Base-by-base conservation (phyloP, 2,888 invertebrate species). In the Polyommatus icarus region DNA sequence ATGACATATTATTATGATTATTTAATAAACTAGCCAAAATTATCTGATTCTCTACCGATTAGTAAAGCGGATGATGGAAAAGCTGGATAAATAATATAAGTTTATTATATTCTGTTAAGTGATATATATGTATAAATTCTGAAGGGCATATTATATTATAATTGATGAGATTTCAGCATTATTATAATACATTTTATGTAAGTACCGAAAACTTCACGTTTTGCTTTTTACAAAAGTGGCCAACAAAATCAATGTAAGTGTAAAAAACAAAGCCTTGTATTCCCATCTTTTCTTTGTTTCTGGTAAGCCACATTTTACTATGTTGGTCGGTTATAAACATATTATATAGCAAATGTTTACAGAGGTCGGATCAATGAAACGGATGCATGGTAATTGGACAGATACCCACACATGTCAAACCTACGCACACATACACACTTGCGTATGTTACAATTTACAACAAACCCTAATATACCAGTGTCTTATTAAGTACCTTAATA, bases 381-480 rank as follows among this genome's bases (percentile, higher is more conserved):
- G 89, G 89, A 90, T 90, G 89, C 89, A 89, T 90, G 88, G 87
- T 91, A 91, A 91, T 91, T 89, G 90, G 89, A 90, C 90, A 91
- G 91, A 91, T 89, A 88, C 90, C 87, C 83, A 87, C 88, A 88
- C 87, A 89, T 87, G 85, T 83, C 83, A 83, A 81, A 84, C 85
- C 80, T 83, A 82, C 87, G 85, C 88, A 82, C 88, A 86, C 86
- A 86, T 2, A 54, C 54, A 24, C 67, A 71, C 32, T 18, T 15
- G 18, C 8, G 46, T 67, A 24, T 20, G 59, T 59, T 59, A 59
- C 59, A 20, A 0, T 20, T 59, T 59, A 59, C 59, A 20, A 0
- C 59, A 59, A 59, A 59, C 59, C 59, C 59, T 59, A 59, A 20
- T 59, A 20, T 10, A 59, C 59, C 20, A 59, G 59, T 3, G 20